Evolutionary conservation across 2,113 vertebrate species (phyloP).

Genomic region (Pseudois nayaur): DNA sequence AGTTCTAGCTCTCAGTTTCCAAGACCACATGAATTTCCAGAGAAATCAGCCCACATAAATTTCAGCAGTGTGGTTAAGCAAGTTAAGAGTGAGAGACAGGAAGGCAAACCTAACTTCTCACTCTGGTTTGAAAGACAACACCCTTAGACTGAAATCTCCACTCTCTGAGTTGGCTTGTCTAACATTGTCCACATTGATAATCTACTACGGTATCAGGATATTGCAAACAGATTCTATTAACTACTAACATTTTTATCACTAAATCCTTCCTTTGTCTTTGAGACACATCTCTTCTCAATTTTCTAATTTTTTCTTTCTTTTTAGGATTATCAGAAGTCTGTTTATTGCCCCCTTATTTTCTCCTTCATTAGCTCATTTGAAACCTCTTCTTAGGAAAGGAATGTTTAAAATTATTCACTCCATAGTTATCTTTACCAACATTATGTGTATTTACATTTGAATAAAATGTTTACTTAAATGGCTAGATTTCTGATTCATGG

Average conservation of each 20-base stretch:
- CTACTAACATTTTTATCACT: background rate
- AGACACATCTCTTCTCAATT: background rate
- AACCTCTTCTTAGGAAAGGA: background rate
- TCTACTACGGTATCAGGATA: background rate
- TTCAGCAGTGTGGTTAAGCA: background rate
- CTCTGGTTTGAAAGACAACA: background rate
- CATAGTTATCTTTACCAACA: background rate
- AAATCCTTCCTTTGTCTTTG: background rate
- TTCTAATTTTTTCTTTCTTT: background rate
- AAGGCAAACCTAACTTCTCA: background rate
- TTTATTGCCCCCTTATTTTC: background rate
- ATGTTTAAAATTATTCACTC: background rate
- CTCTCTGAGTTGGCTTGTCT: background rate
- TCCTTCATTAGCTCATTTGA: conserved; percentile 12
- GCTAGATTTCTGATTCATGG: background rate
- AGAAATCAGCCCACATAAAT: background rate
- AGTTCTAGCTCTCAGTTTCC: background rate
- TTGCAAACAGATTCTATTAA: background rate
- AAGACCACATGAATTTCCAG: background rate
- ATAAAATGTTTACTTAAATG: background rate
- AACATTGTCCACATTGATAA: background rate
- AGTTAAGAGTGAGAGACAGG: background rate
- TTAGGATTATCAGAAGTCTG: background rate
- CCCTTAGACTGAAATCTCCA: background rate
- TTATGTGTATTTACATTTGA: background rate